phyloP scores from a whole-genome alignment of 2,888 invertebrate genomes.

The Netelia melanura region DNA sequence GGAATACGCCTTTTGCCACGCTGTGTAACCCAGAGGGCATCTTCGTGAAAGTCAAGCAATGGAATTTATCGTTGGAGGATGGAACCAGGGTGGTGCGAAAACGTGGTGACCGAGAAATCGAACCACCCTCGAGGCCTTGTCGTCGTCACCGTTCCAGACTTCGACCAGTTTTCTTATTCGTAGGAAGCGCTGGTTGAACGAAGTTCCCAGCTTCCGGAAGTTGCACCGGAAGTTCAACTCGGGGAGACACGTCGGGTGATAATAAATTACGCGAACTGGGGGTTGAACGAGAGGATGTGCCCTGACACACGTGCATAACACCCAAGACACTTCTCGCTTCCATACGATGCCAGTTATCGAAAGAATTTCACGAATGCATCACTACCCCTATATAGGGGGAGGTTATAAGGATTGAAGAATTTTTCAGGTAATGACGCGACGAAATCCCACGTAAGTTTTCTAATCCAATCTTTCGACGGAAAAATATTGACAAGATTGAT shows the following conservation, averaged over 20 bases:
- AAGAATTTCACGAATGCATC: constrained; percentile 18
- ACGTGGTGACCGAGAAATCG: constrained; percentile 23
- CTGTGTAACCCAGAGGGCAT: constrained; percentile 5
- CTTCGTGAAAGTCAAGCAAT: constrained; percentile 22
- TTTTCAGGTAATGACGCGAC: no score
- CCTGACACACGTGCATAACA: constrained; percentile 12
- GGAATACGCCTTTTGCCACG: constrained; percentile 18
- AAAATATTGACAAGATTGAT: no score
- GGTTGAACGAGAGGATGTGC: constrained; percentile 25
- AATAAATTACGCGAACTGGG: constrained; percentile 40
- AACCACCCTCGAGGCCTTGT: constrained; percentile 40
- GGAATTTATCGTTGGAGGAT: constrained; percentile 46
- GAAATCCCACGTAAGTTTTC: no score
- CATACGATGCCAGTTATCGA: constrained; percentile 12
- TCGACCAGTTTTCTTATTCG: constrained; percentile 27
- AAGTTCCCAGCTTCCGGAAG: constrained; percentile 51
- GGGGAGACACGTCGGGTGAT: constrained; percentile 59
- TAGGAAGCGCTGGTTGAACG: constrained; percentile 43
- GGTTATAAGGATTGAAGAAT: no score
- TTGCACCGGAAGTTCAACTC: constrained; percentile 50
- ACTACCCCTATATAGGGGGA: no score
- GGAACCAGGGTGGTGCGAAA: constrained; percentile 22
- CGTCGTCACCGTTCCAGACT: constrained; percentile 10
- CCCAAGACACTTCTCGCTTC: constrained; percentile 9
- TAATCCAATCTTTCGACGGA: no score